A percentile compares a stretch with the other conserved stretches of the same genome.
These are phyloP conservation scores for Calidris pugnax DNA, from an alignment of 2,113 vertebrate species.

Conservation along the genomic window DNA sequence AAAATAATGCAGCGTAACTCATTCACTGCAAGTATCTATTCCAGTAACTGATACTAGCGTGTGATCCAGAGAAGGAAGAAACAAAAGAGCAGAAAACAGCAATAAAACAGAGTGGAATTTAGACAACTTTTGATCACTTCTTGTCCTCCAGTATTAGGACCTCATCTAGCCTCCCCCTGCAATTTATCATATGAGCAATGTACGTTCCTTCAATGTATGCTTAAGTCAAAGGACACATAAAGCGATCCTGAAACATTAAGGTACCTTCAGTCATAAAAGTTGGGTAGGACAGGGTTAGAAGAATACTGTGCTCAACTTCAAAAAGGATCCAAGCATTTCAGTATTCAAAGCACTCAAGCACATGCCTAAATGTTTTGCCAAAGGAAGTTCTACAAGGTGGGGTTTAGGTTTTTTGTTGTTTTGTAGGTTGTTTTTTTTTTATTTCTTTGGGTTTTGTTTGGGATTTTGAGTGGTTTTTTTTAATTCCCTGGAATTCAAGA, in stretches of 20 bases:
- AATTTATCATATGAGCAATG: background rate
- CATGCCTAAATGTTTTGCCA: background rate
- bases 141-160: background rate
- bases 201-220: background rate
- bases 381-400: background rate
- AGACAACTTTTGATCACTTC: background rate
- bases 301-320: background rate
- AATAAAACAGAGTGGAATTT: background rate
- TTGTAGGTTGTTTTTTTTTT: background rate
- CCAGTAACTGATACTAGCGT: fast-evolving
- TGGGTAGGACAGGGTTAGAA: background rate
- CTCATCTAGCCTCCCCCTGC: background rate
- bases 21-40: background rate
- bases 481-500: background rate
- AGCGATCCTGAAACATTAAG: background rate
- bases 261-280: background rate
- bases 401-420: background rate
- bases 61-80: background rate
- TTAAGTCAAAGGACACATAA: background rate
- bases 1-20: background rate
- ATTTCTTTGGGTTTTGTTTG: background rate
- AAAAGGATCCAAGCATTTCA: background rate
- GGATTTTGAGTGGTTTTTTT: background rate
- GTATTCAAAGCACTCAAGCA: background rate
- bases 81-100: background rate